These are phyloP conservation scores for Acropora yongei DNA, from an alignment of 64 coral and sea anemone genomes.

Conservation along the genomic window DNA sequence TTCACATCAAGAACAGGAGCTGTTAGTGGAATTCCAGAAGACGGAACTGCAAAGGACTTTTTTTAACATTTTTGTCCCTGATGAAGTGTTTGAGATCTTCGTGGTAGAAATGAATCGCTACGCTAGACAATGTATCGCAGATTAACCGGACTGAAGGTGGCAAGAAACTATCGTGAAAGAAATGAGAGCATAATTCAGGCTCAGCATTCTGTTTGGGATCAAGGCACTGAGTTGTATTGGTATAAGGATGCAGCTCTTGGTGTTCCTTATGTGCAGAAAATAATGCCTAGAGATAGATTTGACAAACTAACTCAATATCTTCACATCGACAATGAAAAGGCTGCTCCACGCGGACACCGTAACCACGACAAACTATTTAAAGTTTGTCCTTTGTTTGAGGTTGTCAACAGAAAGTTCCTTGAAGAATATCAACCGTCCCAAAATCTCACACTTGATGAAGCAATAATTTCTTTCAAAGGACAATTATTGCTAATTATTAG, in stretches of 20 bases:
- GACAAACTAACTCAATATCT: conserved; percentile 64
- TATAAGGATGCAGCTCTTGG: conserved; percentile 33
- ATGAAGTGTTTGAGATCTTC: conserved; percentile 21
- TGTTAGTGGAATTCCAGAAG: conserved; percentile 31
- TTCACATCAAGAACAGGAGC: conserved; percentile 23
- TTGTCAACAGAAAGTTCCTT: background rate
- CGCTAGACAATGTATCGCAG: background rate
- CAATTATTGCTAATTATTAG: background rate
- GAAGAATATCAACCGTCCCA: conserved; percentile 37
- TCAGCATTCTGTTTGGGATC: conserved; percentile 55
- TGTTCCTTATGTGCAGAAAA: conserved; percentile 50
- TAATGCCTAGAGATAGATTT: conserved; percentile 25
- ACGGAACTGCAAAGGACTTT: conserved; percentile 40
- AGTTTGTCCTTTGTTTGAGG: conserved; percentile 44
- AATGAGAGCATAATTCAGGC: conserved; percentile 37
- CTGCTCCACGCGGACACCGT: background rate
- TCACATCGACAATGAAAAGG: conserved; percentile 30
- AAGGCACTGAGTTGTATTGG: conserved; percentile 39
- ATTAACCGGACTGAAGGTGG: conserved; percentile 27
- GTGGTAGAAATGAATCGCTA: background rate
- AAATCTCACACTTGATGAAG: conserved; percentile 25
- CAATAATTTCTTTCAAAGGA: conserved; percentile 52
- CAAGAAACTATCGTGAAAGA: conserved; percentile 6
- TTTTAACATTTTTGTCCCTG: conserved; percentile 31
- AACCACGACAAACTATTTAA: conserved; percentile 69